These are phyloP conservation scores for Phalacrocorax brasilianus DNA, from an alignment of 2,113 vertebrate species.

Conservation along the genomic window DNA sequence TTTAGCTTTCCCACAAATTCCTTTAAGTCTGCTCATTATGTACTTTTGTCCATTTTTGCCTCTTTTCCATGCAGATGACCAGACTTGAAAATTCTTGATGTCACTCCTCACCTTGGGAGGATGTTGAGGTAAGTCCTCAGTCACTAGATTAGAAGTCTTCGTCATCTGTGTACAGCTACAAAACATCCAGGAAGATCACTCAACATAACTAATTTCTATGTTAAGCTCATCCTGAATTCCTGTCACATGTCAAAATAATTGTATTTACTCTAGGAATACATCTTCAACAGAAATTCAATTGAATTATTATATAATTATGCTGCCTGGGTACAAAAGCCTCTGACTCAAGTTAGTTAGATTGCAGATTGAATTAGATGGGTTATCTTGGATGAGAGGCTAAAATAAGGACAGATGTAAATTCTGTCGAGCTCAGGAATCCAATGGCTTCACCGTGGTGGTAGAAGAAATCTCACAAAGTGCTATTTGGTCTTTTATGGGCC, in stretches of 20 bases:
- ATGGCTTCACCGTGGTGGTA: not conserved
- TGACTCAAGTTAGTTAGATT: not conserved
- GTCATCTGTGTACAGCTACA: not conserved
- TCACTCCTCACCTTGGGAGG: not conserved
- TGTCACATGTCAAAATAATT: not conserved
- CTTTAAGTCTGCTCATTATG: not conserved
- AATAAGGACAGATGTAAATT: not conserved
- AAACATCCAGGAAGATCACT: not conserved
- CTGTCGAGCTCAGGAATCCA: not conserved
- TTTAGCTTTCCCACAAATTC: not conserved
- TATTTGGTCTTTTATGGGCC: not conserved
- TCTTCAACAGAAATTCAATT: not conserved
- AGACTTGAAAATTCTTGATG: not conserved
- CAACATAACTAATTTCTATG: not conserved
- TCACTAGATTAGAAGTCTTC: not conserved
- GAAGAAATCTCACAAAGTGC: not conserved
- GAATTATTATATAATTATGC: not conserved
- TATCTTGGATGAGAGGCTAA: not conserved
- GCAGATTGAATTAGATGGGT: not conserved
- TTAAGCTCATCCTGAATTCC: not conserved
- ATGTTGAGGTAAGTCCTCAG: not conserved
- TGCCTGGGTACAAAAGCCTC: not conserved
- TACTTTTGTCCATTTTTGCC: not conserved
- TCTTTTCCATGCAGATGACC: not conserved
- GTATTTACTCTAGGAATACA: not conserved